Base-by-base conservation (phyloP, 2,113 vertebrate species). In the Phaethon lepturus region DNA sequence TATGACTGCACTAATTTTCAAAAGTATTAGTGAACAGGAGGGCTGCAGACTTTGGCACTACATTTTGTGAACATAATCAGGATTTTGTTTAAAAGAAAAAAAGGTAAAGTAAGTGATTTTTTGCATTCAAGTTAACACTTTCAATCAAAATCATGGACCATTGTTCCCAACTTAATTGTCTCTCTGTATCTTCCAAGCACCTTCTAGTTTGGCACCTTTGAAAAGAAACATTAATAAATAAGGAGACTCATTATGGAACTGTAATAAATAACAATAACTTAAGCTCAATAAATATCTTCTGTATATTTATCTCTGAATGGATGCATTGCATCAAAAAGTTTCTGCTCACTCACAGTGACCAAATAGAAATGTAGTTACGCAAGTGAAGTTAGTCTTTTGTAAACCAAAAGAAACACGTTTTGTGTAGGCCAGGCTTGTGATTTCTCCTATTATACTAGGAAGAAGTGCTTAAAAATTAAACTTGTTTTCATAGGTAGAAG, bases 241-340 rank as follows among this genome's bases (percentile, higher is more conserved):
- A 98, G 96, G 98, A 98, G 98, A 99, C 97, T 98, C 98, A 98
- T 99, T 98, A 99, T 98, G 98, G 98, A 98, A 99, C 92, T 98
- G 98, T 97, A 99, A 99, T 99, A 99, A 99, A 99, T 99, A 99
- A 99, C 95, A 99, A 99, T 99, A 99, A 99, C 98, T 99, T 99
- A 98, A 98, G 99, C 98, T 99, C 98, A 99, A 99, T 99, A 99
- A 99, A 99, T 99, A 99, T 99, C 98, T 98, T 99, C 98, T 98
- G 98, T 98, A 98, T 98, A 98, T 97, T 98, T 98, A 98, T 98
- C 98, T 99, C 98, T 98, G 99, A 99, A 98, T 68, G 97, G 98
- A 99, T 98, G 98, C 98, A 98, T 98, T 98, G 98, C 98, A 98
- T 98, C 98, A 97, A 97, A 97, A 98, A 99, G 97, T 98, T 98